phyloP scores from a whole-genome alignment of 1,140 invertebrate genomes.

The Oedothorax gibbosus region DNA sequence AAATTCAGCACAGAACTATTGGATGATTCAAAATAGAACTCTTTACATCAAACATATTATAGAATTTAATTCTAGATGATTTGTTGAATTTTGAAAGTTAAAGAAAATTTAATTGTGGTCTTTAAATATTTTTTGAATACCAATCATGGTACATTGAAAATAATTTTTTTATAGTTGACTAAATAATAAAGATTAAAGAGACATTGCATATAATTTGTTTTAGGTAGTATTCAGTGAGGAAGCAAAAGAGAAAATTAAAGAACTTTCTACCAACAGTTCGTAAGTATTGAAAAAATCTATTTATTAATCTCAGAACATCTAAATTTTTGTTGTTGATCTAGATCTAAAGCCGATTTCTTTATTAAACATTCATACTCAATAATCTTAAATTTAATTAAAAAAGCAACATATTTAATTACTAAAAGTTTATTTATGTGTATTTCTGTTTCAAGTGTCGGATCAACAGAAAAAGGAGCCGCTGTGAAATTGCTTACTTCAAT shows the following conservation, averaged over 20 bases:
- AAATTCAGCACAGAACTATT: too few relatives aligned
- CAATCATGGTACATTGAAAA: too few relatives aligned
- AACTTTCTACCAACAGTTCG: constrained; percentile 4
- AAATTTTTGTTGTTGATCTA: too few relatives aligned
- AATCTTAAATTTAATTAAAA: neutral
- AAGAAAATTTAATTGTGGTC: too few relatives aligned
- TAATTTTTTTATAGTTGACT: neutral
- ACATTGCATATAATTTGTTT: neutral
- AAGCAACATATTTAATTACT: neutral
- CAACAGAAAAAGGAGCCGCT: constrained; percentile 70
- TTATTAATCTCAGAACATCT: too few relatives aligned
- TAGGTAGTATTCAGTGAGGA: constrained; percentile 67
- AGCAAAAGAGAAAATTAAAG: constrained; percentile 63
- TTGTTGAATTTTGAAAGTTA: too few relatives aligned
- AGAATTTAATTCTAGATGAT: too few relatives aligned
- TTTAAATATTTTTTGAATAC: too few relatives aligned
- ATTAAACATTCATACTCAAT: neutral
- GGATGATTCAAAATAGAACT: too few relatives aligned
- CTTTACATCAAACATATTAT: too few relatives aligned
- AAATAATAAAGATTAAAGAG: neutral
- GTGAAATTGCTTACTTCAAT: constrained; percentile 77
- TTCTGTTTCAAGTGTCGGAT: neutral
- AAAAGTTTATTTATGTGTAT: neutral
- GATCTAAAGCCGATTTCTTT: neutral
- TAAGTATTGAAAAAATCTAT: neutral